phyloP scores from a whole-genome alignment of 2,888 invertebrate species.

The Trachelus iudaicus region DNA sequence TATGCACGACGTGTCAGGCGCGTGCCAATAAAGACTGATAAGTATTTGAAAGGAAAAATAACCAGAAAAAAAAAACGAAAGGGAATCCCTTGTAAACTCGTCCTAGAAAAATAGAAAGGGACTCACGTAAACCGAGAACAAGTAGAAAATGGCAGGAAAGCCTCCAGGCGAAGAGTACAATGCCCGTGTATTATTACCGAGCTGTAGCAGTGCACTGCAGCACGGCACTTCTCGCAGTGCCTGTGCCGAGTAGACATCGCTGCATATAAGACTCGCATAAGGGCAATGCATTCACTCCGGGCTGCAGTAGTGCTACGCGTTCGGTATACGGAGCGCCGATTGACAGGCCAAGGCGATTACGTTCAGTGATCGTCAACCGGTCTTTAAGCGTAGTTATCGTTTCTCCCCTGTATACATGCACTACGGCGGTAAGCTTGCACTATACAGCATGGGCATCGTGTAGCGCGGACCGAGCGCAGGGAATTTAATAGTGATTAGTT shows the following conservation, averaged over 20 bases:
- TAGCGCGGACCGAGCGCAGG: not conserved
- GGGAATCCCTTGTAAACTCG: not conserved
- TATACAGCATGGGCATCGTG: not conserved
- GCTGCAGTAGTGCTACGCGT: conserved; percentile 11
- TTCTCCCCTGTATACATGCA: not conserved
- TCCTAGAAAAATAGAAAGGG: not conserved
- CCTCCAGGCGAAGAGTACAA: not conserved
- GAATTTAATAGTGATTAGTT: conserved; percentile 10
- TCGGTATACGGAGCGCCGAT: conserved; percentile 28
- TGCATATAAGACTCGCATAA: conserved; percentile 23
- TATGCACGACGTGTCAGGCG: not conserved
- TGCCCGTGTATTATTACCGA: conserved; percentile 5
- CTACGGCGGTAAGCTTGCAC: not conserved
- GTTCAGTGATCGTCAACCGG: conserved; percentile 38
- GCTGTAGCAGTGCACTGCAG: not conserved
- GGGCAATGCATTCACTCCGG: conserved; percentile 32
- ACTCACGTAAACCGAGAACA: not conserved
- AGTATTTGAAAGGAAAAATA: not conserved
- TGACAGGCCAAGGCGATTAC: conserved; percentile 56
- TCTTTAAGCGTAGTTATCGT: not conserved
- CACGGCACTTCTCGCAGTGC: not conserved
- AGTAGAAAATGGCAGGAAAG: not conserved
- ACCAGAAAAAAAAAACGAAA: not conserved
- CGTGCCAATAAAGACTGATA: not conserved
- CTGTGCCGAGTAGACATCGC: too few species aligned